Base-by-base conservation (phyloP, 2,797 vertebrate genomes). In the Ispidina lecontei region DNA sequence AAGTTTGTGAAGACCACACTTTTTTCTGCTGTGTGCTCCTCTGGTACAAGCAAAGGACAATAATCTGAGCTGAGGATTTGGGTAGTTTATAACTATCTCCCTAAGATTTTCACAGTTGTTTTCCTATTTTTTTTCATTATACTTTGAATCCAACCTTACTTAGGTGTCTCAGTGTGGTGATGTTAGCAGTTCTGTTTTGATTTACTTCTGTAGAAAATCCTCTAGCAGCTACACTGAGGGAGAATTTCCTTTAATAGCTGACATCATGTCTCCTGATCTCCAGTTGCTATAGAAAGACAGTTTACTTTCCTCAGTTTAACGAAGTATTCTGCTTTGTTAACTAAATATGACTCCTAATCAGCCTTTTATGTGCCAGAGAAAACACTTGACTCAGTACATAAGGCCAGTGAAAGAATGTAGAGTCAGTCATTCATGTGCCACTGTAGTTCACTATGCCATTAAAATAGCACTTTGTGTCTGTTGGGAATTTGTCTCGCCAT, bases 171-270 rank as follows among this genome's bases (percentile, higher is more conserved):
- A 20, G 49, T 49, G 43, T 67, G 44, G 64, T 65, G 52, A 31
- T 0, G 0, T 41, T 80, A 82, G 39, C 71, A 84, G 46, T 70
- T 54, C 46, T 55, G 63, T 35, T 51, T 69, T 55, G 23, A 72
- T 83, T 94, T 84, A 33, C n/a, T 83, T 73, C 58, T 31, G 20
- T 31, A 79, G 78, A 91, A 90, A 87, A 56, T 73, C 44, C 26
- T 72, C 26, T 16, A 39, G n/a, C 54, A 81, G 46, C 26, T 72
- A 28, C 35, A 60, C 52, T 68, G 60, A 73, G 59, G 43, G 39
- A 76, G 44, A 84, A 44, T 62, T 84, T 79, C 31, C 29, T 76
- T 79, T 73, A 63, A 58, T 25, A 73, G 12, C 33, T 65, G 55
- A 46, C 16, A 12, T 64, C 33, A 19, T 15, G 10, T 84, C 35